Evolutionary conservation across 2,113 vertebrate genomes (phyloP).

Genomic region (Notechis scutatus): DNA sequence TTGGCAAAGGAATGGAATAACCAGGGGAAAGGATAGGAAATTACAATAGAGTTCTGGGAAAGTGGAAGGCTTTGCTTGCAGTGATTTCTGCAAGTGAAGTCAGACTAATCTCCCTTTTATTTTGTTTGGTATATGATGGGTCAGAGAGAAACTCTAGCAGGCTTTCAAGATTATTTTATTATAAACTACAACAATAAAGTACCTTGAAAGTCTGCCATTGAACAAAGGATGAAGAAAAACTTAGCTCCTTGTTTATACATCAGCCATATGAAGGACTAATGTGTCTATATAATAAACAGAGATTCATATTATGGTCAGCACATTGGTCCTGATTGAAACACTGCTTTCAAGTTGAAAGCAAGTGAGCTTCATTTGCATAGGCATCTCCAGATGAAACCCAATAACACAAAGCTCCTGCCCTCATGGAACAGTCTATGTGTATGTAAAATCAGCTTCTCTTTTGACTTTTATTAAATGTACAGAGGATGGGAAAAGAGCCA

Average conservation of each 20-base stretch:
- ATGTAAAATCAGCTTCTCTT: not conserved
- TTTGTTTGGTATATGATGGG: not conserved
- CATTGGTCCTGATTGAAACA: not conserved
- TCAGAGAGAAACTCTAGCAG: not conserved
- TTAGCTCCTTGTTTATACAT: not conserved
- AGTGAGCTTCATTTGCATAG: not conserved
- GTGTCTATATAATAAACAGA: not conserved
- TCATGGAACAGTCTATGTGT: not conserved
- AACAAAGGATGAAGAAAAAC: not conserved
- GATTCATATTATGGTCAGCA: not conserved
- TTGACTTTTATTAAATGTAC: not conserved
- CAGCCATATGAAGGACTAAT: not conserved
- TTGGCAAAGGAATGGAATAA: not conserved
- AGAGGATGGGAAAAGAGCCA: not conserved
- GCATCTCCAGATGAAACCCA: not conserved
- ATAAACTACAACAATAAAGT: not conserved
- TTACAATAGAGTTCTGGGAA: not conserved
- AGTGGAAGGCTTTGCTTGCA: not conserved
- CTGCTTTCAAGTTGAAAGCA: not conserved
- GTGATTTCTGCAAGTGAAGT: too few relatives aligned
- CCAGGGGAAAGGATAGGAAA: not conserved
- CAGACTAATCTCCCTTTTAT: not conserved
- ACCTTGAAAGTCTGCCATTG: not conserved
- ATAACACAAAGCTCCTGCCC: not conserved
- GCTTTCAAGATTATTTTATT: not conserved